Percentiles rank a stretch among this genome's conserved stretches.
These are phyloP conservation scores for Polyommatus iphigenia DNA, from an alignment of 2,888 invertebrate species.

Conservation along the genomic window DNA sequence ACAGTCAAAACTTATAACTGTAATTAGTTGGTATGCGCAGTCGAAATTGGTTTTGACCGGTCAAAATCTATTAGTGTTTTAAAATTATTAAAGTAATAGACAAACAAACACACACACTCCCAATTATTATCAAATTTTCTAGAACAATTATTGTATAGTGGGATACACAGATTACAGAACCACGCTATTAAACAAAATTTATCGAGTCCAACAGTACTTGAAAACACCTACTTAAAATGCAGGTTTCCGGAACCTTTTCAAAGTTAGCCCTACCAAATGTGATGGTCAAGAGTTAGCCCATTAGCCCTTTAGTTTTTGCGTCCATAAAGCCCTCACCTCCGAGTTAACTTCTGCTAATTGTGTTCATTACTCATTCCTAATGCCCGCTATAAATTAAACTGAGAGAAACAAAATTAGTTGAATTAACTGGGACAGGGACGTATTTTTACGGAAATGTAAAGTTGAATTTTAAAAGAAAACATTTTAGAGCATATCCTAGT, in stretches of 20 bases:
- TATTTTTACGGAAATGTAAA: slow-evolving; percentile 6
- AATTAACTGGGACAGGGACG: slow-evolving; percentile 2
- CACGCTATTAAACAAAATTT: not conserved
- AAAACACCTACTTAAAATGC: not conserved
- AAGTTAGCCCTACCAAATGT: not conserved
- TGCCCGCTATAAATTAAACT: slow-evolving; percentile 21
- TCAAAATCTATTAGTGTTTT: too few species aligned
- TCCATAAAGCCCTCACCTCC: slow-evolving; percentile 6
- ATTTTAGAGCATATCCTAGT: not conserved
- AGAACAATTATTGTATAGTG: too few species aligned
- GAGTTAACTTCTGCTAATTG: slow-evolving; percentile 26
- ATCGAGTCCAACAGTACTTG: too few species aligned
- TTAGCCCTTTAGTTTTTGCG: slow-evolving; percentile 22
- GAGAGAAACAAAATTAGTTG: not conserved
- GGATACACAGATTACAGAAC: too few species aligned
- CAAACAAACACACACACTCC: too few species aligned
- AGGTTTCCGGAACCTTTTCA: not conserved
- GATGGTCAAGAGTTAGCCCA: not conserved
- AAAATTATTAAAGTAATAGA: too few species aligned
- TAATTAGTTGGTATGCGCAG: too few species aligned
- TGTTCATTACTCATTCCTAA: slow-evolving; percentile 21
- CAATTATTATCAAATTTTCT: too few species aligned
- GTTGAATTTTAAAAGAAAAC: not conserved
- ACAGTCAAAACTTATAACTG: too few species aligned
- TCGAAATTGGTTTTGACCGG: too few species aligned